Evolutionary conservation across 2,113 vertebrate species (phyloP).

Genomic region (Labeo rohita): DNA sequence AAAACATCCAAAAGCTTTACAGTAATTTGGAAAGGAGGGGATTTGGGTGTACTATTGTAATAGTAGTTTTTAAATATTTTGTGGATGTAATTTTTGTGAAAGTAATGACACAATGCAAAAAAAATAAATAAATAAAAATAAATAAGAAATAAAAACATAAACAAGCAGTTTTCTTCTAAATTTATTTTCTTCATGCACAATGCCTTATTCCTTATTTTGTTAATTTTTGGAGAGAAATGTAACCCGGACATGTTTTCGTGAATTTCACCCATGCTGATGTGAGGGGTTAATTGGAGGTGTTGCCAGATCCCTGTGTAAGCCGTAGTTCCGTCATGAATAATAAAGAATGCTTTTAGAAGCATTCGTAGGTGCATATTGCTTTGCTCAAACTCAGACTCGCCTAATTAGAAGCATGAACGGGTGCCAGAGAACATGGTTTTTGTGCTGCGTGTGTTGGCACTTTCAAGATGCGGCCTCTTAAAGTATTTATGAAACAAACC

Average conservation of each 20-base stretch:
- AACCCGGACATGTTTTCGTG: background rate
- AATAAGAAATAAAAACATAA: too few species aligned
- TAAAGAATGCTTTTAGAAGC: conserved; percentile 75
- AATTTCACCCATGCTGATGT: background rate
- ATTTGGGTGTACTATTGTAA: too few species aligned
- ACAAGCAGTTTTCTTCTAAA: too few species aligned
- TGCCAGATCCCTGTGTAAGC: conserved; percentile 70
- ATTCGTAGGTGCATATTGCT: conserved; percentile 72
- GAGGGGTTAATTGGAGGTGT: conserved; percentile 60
- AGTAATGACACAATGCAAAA: too few species aligned
- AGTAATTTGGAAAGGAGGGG: too few species aligned
- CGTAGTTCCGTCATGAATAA: conserved; percentile 72
- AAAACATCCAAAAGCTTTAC: too few species aligned
- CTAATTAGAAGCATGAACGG: conserved; percentile 76
- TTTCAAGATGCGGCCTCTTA: conserved; percentile 75
- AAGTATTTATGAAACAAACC: conserved; percentile 78
- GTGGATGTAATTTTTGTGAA: too few species aligned
- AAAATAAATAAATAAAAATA: too few species aligned
- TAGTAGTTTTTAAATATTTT: too few species aligned
- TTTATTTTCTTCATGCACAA: background rate
- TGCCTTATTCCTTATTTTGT: background rate
- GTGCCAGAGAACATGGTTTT: conserved; percentile 79
- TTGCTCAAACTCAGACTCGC: conserved; percentile 72
- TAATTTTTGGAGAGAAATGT: background rate
- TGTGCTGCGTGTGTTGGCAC: conserved; percentile 75